Conservation (phyloP, 1,140 invertebrate genomes). For the Drosophila navojoa region DNA sequence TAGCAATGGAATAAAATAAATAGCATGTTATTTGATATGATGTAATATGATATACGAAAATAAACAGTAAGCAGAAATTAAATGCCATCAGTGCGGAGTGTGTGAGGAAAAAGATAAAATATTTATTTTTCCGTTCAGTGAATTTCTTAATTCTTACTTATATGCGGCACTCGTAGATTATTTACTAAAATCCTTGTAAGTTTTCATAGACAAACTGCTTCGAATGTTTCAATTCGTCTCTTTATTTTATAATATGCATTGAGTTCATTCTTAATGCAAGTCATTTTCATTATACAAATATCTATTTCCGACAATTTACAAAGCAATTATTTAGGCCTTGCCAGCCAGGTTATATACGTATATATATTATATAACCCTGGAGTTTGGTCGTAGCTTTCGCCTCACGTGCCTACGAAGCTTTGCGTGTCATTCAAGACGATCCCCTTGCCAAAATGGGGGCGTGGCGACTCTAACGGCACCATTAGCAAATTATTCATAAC, state of each 20-base stretch:
- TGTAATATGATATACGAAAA: too few relatives aligned
- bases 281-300: conserved; percentile 23
- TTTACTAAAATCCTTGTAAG: too few relatives aligned
- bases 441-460: conserved; percentile 1
- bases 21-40: too few relatives aligned
- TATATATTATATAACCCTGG: conserved; percentile 42
- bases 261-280: background rate
- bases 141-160: too few relatives aligned
- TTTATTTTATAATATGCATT: background rate
- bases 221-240: background rate
- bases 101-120: too few relatives aligned
- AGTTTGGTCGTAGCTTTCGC: conserved; percentile 29
- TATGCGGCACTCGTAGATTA: too few relatives aligned
- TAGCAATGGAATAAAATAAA: too few relatives aligned
- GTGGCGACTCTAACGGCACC: conserved; percentile 42
- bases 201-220: too few relatives aligned
- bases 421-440: conserved; percentile 21
- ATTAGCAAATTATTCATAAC: conserved; percentile 65
- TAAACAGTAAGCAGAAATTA: too few relatives aligned
- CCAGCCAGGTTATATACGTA: background rate
- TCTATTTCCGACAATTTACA: conserved; percentile 36
- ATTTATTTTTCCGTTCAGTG: too few relatives aligned
- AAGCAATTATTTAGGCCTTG: background rate
- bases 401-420: conserved; percentile 32
- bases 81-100: too few relatives aligned